phyloP scores from a whole-genome alignment of 2,888 invertebrate species.

The Phalangium opilio region DNA sequence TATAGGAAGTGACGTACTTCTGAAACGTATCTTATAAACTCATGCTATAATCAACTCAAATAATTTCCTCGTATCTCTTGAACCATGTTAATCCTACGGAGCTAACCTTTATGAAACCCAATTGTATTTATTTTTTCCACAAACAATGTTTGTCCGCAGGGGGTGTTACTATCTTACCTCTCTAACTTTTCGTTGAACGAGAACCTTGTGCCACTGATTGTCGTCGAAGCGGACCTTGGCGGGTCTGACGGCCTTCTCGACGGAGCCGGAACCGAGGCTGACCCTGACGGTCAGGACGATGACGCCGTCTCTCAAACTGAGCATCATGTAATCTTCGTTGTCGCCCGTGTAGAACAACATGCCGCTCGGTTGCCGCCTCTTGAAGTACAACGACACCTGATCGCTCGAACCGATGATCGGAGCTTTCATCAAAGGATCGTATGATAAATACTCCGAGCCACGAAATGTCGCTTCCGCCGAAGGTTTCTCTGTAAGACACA shows the following conservation, averaged over 20 bases:
- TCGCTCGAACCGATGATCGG: slow-evolving; percentile 78
- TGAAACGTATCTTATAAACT: too few relatives aligned
- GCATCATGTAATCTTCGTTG: slow-evolving; percentile 52
- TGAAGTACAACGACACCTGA: slow-evolving; percentile 76
- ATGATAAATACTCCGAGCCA: slow-evolving; percentile 78
- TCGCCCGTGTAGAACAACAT: slow-evolving; percentile 76
- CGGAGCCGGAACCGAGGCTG: slow-evolving; percentile 37
- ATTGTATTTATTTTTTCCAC: too few relatives aligned
- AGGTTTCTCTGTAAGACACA: slow-evolving; percentile 79
- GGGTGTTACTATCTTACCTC: too few relatives aligned
- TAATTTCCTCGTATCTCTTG: too few relatives aligned
- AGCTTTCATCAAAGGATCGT: slow-evolving; percentile 72
- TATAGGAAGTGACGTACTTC: too few relatives aligned
- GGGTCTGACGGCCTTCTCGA: slow-evolving; percentile 51
- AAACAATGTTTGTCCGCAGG: too few relatives aligned
- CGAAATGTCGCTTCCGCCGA: slow-evolving; percentile 86
- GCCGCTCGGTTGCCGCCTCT: slow-evolving; percentile 77
- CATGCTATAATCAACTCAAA: too few relatives aligned
- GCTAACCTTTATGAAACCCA: too few relatives aligned
- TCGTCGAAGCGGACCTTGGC: slow-evolving; percentile 81
- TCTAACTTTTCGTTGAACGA: slow-evolving; percentile 73
- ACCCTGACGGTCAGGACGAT: slow-evolving; percentile 76
- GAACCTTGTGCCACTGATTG: slow-evolving; percentile 89
- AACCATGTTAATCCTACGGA: too few relatives aligned
- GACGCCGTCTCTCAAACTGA: slow-evolving; percentile 76